These are phyloP conservation scores for Synodontis membranacea DNA, from an alignment of 2,113 vertebrate genomes.

Conservation along the genomic window DNA sequence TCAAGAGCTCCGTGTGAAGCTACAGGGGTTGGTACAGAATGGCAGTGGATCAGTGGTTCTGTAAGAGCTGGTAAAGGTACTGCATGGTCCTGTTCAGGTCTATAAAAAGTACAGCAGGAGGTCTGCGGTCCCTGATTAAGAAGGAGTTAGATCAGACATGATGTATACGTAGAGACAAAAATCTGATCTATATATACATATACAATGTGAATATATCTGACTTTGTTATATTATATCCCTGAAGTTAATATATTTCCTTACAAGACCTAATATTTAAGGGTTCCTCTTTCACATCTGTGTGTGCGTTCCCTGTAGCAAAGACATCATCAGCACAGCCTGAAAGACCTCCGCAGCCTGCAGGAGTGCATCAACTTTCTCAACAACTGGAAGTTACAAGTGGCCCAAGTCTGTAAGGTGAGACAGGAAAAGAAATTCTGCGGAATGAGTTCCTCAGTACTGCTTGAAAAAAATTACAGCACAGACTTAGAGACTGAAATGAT, in stretches of 20 bases:
- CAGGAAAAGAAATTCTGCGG: not conserved
- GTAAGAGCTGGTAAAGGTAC: not conserved
- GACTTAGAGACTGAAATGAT: too few species aligned
- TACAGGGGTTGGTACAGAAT: not conserved
- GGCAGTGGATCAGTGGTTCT: not conserved
- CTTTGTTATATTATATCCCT: not conserved
- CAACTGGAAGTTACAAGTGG: constrained; percentile 74
- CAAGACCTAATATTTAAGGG: not conserved
- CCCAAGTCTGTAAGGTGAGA: constrained; percentile 72
- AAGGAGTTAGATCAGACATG: not conserved
- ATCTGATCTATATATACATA: not conserved
- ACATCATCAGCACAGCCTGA: constrained; percentile 60
- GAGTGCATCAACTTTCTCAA: constrained; percentile 74
- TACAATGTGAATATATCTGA: not conserved
- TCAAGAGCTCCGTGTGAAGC: not conserved
- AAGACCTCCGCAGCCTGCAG: constrained; percentile 71
- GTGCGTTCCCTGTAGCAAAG: constrained; percentile 50
- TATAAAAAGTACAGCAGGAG: not conserved
- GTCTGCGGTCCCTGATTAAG: not conserved
- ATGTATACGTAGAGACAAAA: not conserved
- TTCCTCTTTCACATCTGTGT: not conserved
- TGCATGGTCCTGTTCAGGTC: not conserved
- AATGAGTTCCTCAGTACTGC: too few species aligned
- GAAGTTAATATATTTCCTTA: not conserved
- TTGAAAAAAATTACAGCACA: not conserved